Percentiles rank a stretch among this genome's conserved stretches.
Conservation (phyloP, 2,888 invertebrate genomes). For the Plebejus melissa region DNA sequence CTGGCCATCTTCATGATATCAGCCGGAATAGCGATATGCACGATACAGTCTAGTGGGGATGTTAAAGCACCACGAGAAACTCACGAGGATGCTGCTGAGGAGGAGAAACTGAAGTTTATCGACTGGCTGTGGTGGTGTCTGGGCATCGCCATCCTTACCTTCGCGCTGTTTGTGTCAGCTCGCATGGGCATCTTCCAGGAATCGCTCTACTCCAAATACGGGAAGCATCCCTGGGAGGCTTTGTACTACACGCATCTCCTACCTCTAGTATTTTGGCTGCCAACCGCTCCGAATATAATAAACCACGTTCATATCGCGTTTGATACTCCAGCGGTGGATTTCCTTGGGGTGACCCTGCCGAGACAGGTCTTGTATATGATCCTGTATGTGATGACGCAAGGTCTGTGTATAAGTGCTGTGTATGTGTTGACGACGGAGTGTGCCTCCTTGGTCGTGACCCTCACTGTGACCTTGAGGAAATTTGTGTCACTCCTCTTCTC, state of each 20-base stretch:
- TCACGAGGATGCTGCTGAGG: slow-evolving; percentile 61
- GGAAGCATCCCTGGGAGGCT: slow-evolving; percentile 95
- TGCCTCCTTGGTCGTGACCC: slow-evolving; percentile 94
- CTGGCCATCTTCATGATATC: slow-evolving; percentile 95
- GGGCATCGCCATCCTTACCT: slow-evolving; percentile 89
- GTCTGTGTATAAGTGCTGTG: slow-evolving; percentile 95
- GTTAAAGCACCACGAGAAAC: slow-evolving; percentile 78
- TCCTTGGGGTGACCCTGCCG: slow-evolving; percentile 83
- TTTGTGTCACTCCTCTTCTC: slow-evolving; percentile 97
- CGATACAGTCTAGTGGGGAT: slow-evolving; percentile 89
- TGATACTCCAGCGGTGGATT: slow-evolving; percentile 81
- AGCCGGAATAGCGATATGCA: slow-evolving; percentile 93
- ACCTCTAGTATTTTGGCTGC: slow-evolving; percentile 92
- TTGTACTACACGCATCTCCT: slow-evolving; percentile 93
- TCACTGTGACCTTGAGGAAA: slow-evolving; percentile 97
- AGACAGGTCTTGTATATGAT: slow-evolving; percentile 87
- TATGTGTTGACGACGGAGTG: slow-evolving; percentile 96
- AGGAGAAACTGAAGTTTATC: slow-evolving; percentile 62
- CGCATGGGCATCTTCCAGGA: slow-evolving; percentile 98
- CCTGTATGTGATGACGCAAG: slow-evolving; percentile 93
- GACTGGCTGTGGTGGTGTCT: slow-evolving; percentile 81
- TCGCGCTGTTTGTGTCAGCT: slow-evolving; percentile 94
- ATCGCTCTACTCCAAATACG: slow-evolving; percentile 87
- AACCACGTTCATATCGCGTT: slow-evolving; percentile 87
- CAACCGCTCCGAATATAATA: slow-evolving; percentile 87